A percentile compares a stretch with the other conserved stretches of the same genome.
These are phyloP conservation scores for Phymorhynchus buccinoides DNA, from an alignment of 1,140 invertebrate genomes.

Conservation along the genomic window DNA sequence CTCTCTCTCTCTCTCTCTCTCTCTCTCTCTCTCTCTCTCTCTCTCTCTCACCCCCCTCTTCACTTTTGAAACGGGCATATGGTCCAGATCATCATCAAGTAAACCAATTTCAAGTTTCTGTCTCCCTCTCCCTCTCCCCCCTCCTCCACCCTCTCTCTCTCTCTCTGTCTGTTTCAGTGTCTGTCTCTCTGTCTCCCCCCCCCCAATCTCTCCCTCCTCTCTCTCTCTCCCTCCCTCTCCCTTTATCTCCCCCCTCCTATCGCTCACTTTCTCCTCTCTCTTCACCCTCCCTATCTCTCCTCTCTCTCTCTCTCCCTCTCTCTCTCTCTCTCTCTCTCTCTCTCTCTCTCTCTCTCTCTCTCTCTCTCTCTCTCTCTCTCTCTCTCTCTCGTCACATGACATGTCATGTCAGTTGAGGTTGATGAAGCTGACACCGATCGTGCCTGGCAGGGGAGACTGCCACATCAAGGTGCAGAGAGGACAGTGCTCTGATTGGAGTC, in stretches of 20 bases:
- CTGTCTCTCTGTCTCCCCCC: too few species aligned
- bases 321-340: slow-evolving; percentile 8
- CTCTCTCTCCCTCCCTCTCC: not conserved
- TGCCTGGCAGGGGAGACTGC: too few species aligned
- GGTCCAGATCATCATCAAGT: too few species aligned
- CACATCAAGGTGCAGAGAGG: too few species aligned
- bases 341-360: slow-evolving; percentile 7
- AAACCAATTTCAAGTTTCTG: too few species aligned
- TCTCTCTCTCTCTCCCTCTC: not conserved
- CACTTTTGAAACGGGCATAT: too few species aligned
- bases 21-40: slow-evolving; percentile 7
- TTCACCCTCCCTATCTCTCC: too few species aligned
- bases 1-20: not conserved
- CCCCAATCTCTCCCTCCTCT: not conserved
- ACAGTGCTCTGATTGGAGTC: too few species aligned
- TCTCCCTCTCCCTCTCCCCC: too few species aligned
- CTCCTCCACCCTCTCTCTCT: not conserved
- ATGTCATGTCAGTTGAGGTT: too few species aligned
- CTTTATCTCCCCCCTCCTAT: not conserved
- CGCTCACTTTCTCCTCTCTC: too few species aligned
- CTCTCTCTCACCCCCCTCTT: slow-evolving; percentile 1
- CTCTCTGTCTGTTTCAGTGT: not conserved
- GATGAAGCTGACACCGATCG: too few species aligned
- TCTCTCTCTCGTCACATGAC: not conserved
- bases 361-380: slow-evolving; percentile 4